Evolutionary conservation across 2,797 vertebrate genomes (phyloP).

Genomic region (Tadarida brasiliensis): DNA sequence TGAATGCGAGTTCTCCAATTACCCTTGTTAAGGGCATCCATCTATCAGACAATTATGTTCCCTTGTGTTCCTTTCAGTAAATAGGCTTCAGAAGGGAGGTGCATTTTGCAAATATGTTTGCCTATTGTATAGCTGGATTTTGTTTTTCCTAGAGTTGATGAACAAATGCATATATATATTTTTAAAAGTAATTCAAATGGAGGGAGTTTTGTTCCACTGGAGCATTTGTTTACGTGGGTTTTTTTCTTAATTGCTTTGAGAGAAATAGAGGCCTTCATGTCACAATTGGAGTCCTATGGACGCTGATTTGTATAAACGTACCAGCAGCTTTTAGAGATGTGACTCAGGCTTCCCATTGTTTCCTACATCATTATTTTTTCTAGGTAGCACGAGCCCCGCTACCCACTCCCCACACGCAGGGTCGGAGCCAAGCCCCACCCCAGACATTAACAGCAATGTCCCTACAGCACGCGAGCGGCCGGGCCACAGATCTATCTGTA

Average conservation of each 20-base stretch:
- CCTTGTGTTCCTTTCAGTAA: conserved; percentile 55
- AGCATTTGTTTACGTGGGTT: conserved; percentile 16
- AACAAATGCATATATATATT: conserved; percentile 39
- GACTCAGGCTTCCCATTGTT: not conserved
- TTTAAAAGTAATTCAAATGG: conserved; percentile 9
- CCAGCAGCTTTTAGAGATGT: not conserved
- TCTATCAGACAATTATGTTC: not conserved
- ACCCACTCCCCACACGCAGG: accelerated
- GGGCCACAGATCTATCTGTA: not conserved
- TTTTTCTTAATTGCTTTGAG: conserved; percentile 59
- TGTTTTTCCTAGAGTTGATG: conserved; percentile 7
- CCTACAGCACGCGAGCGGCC: accelerated
- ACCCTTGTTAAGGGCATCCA: not conserved
- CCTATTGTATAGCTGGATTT: not conserved
- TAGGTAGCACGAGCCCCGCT: not conserved
- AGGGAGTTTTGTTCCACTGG: conserved; percentile 34
- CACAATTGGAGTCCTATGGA: not conserved
- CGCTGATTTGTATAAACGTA: not conserved
- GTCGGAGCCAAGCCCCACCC: not conserved
- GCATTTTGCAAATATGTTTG: conserved; percentile 4
- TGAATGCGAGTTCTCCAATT: not conserved
- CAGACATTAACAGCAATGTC: not conserved
- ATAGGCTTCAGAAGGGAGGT: conserved; percentile 47
- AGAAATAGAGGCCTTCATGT: conserved; percentile 37
- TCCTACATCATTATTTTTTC: not conserved